Evolutionary conservation across 2,113 vertebrate species (phyloP).

Genomic region (Halcyon malimbica): DNA sequence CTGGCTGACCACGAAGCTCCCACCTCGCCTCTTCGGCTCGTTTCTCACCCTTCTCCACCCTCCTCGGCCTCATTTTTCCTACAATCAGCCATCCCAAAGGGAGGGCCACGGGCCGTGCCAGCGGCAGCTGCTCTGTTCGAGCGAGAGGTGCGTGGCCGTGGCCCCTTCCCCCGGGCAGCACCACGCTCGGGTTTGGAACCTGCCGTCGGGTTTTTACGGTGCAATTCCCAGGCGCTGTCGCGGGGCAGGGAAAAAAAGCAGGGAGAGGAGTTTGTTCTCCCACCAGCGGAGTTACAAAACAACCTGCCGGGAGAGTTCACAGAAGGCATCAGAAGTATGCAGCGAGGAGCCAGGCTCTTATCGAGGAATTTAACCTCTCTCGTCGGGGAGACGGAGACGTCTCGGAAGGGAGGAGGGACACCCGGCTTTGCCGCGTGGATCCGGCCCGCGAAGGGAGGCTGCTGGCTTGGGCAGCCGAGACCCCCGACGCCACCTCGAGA

Average conservation of each 20-base stretch:
- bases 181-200: background rate
- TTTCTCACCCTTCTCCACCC: background rate
- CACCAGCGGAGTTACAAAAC: slow-evolving; percentile 30
- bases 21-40: fast-evolving
- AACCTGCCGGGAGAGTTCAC: slow-evolving; percentile 25
- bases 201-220: background rate
- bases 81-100: background rate
- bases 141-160: fast-evolving
- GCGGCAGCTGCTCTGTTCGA: background rate
- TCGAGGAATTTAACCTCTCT: slow-evolving; percentile 27
- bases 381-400: background rate
- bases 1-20: background rate
- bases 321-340: slow-evolving; percentile 49
- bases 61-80: background rate
- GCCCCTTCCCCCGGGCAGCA: background rate
- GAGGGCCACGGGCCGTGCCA: fast-evolving
- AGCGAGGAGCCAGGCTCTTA: background rate
- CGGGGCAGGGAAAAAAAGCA: background rate
- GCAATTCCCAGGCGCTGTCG: background rate
- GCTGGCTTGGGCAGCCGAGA: background rate
- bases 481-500: background rate
- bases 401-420: background rate
- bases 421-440: background rate
- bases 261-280: background rate
- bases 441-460: background rate